phyloP scores from a whole-genome alignment of 2,113 vertebrate species.

The Perca flavescens region DNA sequence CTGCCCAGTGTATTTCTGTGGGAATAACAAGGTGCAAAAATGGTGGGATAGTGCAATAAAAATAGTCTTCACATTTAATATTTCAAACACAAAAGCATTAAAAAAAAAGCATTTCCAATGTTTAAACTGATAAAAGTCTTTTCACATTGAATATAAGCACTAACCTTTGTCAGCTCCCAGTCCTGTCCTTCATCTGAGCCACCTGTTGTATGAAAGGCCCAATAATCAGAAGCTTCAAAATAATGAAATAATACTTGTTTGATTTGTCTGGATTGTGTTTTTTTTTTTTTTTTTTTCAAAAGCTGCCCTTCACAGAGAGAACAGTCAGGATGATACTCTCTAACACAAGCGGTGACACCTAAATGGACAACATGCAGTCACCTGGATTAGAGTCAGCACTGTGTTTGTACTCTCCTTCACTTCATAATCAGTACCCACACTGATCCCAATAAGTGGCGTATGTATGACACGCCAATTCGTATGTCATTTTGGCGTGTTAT shows the following conservation, averaged over 20 bases:
- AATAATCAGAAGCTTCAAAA: conserved; percentile 8
- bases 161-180: conserved; percentile 72
- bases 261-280: neutral
- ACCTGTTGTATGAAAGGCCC: conserved; percentile 51
- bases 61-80: neutral
- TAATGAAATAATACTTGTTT: conserved; percentile 13
- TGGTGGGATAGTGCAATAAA: neutral
- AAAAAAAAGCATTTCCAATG: neutral
- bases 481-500: too few relatives aligned
- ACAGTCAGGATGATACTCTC: neutral
- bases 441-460: too few relatives aligned
- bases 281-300: neutral
- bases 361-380: neutral
- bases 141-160: conserved; percentile 6
- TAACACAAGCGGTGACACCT: neutral
- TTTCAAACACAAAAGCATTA: neutral
- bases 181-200: conserved; percentile 72
- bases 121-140: neutral
- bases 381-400: neutral
- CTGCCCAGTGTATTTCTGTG: neutral
- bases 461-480: too few relatives aligned
- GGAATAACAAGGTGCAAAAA: neutral
- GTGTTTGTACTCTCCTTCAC: neutral
- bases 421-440: neutral
- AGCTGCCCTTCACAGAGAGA: neutral